Evolutionary conservation across 2,113 vertebrate genomes (phyloP).

Genomic region (Thalassoma bifasciatum): DNA sequence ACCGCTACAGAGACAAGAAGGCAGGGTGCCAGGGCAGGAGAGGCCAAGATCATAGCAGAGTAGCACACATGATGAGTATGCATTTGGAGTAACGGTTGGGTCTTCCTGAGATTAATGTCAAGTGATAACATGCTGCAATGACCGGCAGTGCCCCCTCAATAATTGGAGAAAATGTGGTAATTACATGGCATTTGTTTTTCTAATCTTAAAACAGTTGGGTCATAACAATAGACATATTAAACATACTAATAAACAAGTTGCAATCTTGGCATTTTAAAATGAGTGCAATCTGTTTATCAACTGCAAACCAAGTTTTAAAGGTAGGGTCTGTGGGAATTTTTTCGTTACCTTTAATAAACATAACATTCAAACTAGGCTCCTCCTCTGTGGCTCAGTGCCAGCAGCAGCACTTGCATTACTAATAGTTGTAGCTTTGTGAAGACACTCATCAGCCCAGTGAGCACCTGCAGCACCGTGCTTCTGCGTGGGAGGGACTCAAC

Average conservation of each 20-base stretch:
- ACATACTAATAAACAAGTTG: not conserved
- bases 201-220: not conserved
- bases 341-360: too few species aligned
- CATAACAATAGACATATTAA: not conserved
- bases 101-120: not conserved
- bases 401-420: too few species aligned
- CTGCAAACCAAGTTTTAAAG: too few species aligned
- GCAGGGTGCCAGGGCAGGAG: not conserved
- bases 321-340: too few species aligned
- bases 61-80: not conserved
- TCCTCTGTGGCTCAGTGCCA: too few species aligned
- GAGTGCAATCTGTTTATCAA: too few species aligned
- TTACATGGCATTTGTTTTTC: not conserved
- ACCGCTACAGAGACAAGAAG: slow-evolving; percentile 6
- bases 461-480: too few species aligned
- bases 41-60: slow-evolving; percentile 4
- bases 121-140: not conserved
- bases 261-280: slow-evolving; percentile 1
- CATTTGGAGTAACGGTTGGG: not conserved
- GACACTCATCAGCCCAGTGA: too few species aligned
- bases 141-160: too few species aligned
- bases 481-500: too few species aligned
- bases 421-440: too few species aligned
- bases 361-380: too few species aligned
- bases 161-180: not conserved